Percentiles rank a stretch among this genome's conserved stretches.
phyloP scores from a whole-genome alignment of 2,888 invertebrate genomes.

The Microplitis manilae region DNA sequence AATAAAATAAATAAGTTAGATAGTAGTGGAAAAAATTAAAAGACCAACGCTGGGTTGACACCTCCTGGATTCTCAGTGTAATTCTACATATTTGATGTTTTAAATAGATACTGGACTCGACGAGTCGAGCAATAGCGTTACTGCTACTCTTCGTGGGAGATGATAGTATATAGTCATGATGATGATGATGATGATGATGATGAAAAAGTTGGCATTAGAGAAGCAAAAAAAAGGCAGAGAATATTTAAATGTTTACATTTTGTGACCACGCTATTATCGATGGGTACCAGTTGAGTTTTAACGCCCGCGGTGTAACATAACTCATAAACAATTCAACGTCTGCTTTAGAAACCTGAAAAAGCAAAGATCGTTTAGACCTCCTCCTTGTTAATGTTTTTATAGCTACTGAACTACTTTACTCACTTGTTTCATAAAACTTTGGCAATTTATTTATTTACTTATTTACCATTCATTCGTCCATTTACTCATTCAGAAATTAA shows the following conservation, averaged over 20 bases:
- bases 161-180: neutral
- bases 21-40: slow-evolving; percentile 14
- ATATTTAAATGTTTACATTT: slow-evolving; percentile 16
- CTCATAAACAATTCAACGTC: slow-evolving; percentile 22
- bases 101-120: slow-evolving; percentile 51
- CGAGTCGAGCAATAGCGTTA: neutral
- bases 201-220: neutral
- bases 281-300: slow-evolving; percentile 4
- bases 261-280: slow-evolving; percentile 23
- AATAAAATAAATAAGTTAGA: neutral
- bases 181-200: neutral
- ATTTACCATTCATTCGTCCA: no score
- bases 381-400: slow-evolving; percentile 15
- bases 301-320: slow-evolving; percentile 1
- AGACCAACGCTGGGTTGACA: slow-evolving; percentile 59
- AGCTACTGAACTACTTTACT: slow-evolving; percentile 8
- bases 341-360: slow-evolving; percentile 31
- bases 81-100: slow-evolving; percentile 39
- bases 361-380: slow-evolving; percentile 6
- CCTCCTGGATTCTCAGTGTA: slow-evolving; percentile 51
- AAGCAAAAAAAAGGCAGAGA: slow-evolving; percentile 10
- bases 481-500: no score
- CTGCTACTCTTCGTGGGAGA: slow-evolving; percentile 53
- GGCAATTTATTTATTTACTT: no score
- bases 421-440: neutral